Conservation (phyloP, 2,888 invertebrate genomes). For the Venustoraphidia nigricollis region DNA sequence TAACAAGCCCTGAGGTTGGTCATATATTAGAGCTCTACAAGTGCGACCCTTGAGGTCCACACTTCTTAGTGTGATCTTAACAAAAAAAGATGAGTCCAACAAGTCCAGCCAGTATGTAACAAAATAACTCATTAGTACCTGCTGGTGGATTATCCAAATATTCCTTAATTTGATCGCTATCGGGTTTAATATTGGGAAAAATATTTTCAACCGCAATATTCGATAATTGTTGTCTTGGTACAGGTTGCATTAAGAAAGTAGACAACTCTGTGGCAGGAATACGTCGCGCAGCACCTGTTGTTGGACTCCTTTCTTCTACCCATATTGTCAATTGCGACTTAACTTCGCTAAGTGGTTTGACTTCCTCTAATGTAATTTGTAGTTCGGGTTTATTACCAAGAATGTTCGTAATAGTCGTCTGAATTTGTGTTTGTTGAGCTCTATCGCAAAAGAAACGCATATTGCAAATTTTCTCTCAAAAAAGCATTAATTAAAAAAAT, state of each 20-base stretch:
- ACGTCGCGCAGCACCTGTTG: slow-evolving; percentile 45
- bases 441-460: slow-evolving; percentile 24
- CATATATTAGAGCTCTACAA: no score
- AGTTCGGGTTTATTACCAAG: slow-evolving; percentile 78
- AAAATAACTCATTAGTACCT: slow-evolving; percentile 25
- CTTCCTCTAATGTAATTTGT: slow-evolving; percentile 57
- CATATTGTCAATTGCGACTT: slow-evolving; percentile 60
- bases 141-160: slow-evolving; percentile 84
- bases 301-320: slow-evolving; percentile 49
- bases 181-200: slow-evolving; percentile 57
- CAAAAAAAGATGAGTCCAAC: neutral
- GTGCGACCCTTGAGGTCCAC: no score
- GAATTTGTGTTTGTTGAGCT: slow-evolving; percentile 51
- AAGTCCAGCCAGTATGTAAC: neutral
- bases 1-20: no score
- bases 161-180: slow-evolving; percentile 65
- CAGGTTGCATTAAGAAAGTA: slow-evolving; percentile 50
- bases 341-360: slow-evolving; percentile 62
- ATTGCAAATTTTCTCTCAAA: no score
- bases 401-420: slow-evolving; percentile 44
- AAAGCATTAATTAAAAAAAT: no score
- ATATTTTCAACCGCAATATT: slow-evolving; percentile 58
- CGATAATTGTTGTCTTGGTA: slow-evolving; percentile 54
- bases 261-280: slow-evolving; percentile 59
- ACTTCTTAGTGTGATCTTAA: no score